Base-by-base conservation (phyloP, 2,113 vertebrate species). In the Chrysochloris asiatica region DNA sequence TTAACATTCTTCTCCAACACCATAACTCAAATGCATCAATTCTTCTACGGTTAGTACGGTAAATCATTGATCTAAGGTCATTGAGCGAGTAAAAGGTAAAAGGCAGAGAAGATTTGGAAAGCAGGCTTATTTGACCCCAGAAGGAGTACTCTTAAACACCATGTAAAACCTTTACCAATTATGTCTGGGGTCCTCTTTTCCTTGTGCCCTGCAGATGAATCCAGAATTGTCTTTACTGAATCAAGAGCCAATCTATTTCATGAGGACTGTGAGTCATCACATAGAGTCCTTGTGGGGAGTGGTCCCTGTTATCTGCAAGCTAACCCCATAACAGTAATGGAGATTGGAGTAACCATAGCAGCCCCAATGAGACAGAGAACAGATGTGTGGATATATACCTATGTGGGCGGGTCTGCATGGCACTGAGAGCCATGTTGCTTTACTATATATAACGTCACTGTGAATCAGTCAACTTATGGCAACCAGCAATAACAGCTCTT, bases 141-240 rank as follows among this genome's bases (percentile, higher is more conserved):
- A 0, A 1, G 38, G 16, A 12, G 30, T 0, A 11, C 43, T 10
- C 41, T 80, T 19, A 47, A 47, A 50, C 4, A 1, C 26, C 2
- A n/a, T 0, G 11, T 36, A 8, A 1, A 14, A 0, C 7, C 72
- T 50, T 61, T 12, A 41, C 36, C 78, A 80, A 45, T 45, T 12
- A 48, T 1, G 8, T 5, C 6, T 2, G 6, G 2, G 2, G 1
- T 54, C 5, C 28, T 38, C 16, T 80, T 63, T 30, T 47, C 76
- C 52, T 48, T 21, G 3, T 3, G 24, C n/a, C 43, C n/a, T 33
- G 6, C 19, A 36, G 24, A 30, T 36, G 28, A 63, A 43, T 47
- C 36, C 41, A 71, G 43, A 75, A 45, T 8, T 36, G 22, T 30
- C 52, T 71, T 45, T 30, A 9, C 7, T 4, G 56, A 52, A 43